Evolutionary conservation across 2,113 vertebrate genomes (phyloP).

Genomic region (Passer domesticus): DNA sequence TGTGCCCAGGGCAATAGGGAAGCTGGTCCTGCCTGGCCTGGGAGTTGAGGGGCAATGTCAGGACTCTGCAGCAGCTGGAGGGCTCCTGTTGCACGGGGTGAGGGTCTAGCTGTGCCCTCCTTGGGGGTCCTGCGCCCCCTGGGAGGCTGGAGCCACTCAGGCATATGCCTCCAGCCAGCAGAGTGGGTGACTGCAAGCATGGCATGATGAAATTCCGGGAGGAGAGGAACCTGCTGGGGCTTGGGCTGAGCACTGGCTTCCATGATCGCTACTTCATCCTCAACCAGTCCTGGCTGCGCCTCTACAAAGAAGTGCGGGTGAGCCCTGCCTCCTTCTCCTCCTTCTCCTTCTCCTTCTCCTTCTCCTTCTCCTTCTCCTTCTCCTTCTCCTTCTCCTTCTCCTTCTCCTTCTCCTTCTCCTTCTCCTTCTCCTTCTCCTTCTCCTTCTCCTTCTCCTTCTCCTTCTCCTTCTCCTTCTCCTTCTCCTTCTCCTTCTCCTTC

Average conservation of each 20-base stretch:
- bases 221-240: constrained; percentile 85
- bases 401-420: not conserved
- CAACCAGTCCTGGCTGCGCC: constrained; percentile 81
- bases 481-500: no score
- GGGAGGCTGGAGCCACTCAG: not conserved
- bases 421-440: not conserved
- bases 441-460: not conserved
- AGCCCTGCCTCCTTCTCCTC: not conserved
- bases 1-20: no score
- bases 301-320: constrained; percentile 94
- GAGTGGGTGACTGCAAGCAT: constrained; percentile 85
- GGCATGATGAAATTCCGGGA: constrained; percentile 93
- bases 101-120: not conserved
- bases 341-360: no score
- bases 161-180: constrained; percentile 75
- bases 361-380: no score
- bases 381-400: not conserved
- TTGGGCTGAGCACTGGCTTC: constrained; percentile 85
- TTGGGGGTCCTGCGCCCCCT: not conserved
- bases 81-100: fast-evolving
- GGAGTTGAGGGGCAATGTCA: not conserved
- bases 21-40: not conserved
- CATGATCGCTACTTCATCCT: constrained; percentile 94
- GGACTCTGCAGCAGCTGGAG: not conserved
- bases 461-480: no score